Percentiles rank a stretch among this genome's conserved stretches.
These are phyloP conservation scores for Stenodera caucasica DNA, from an alignment of 2,888 invertebrate genomes.

Conservation along the genomic window DNA sequence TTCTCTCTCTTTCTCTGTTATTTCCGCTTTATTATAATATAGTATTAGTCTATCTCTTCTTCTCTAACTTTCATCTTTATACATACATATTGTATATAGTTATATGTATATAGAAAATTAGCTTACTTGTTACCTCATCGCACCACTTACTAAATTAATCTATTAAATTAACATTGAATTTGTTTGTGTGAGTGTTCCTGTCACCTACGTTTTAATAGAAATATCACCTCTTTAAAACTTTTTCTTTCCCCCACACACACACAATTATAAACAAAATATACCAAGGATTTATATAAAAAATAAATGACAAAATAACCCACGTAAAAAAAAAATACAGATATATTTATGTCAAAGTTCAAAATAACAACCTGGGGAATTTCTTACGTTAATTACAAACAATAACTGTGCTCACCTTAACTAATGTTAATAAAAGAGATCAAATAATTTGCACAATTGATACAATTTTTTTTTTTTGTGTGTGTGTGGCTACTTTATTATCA, in stretches of 20 bases:
- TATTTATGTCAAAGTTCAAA: background rate
- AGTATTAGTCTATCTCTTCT: background rate
- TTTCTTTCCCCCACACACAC: slow-evolving; percentile 11
- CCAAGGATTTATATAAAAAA: background rate
- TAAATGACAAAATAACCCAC: background rate
- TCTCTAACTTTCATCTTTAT: background rate
- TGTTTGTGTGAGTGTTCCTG: slow-evolving; percentile 39
- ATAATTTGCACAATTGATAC: background rate
- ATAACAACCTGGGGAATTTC: background rate
- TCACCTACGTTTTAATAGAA: slow-evolving; percentile 47
- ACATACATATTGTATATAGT: slow-evolving; percentile 23
- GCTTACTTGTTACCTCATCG: slow-evolving; percentile 55
- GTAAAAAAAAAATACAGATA: background rate
- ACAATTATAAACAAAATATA: background rate
- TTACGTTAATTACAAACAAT: background rate
- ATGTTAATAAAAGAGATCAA: background rate
- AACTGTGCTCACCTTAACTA: background rate
- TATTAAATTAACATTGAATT: slow-evolving; percentile 53
- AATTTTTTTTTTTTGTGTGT: too few species aligned
- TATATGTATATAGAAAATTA: slow-evolving; percentile 49
- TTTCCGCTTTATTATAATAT: slow-evolving; percentile 18
- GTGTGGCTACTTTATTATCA: too few species aligned
- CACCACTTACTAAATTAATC: slow-evolving; percentile 56
- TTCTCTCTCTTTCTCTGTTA: slow-evolving; percentile 36
- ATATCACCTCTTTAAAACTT: slow-evolving; percentile 16